phyloP scores from a whole-genome alignment of 2,888 invertebrate species.

The Chalcis sispes region DNA sequence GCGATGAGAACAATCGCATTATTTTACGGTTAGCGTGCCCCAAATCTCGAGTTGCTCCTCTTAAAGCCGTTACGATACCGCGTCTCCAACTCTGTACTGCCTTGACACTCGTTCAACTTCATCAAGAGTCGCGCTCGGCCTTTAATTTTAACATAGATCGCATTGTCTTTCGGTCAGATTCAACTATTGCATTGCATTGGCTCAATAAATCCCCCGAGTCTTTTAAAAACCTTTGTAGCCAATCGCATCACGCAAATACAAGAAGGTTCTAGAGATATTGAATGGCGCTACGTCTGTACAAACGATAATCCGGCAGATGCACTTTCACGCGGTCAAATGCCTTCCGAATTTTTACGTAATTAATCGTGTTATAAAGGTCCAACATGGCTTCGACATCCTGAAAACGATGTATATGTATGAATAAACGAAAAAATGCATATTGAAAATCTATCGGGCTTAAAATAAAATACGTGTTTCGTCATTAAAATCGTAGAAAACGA shows the following conservation, averaged over 20 bases:
- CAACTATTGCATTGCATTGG: too few relatives aligned
- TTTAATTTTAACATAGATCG: background rate
- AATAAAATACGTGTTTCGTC: background rate
- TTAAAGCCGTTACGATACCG: too few relatives aligned
- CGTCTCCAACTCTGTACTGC: constrained; percentile 13
- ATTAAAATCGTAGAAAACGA: background rate
- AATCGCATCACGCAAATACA: constrained; percentile 58
- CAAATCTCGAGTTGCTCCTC: background rate
- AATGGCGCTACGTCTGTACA: constrained; percentile 55
- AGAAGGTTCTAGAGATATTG: constrained; percentile 11
- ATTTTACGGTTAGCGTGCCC: background rate
- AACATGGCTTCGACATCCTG: constrained; percentile 15
- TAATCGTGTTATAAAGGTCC: background rate
- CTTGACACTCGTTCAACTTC: background rate
- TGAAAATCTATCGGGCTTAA: background rate
- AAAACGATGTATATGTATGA: background rate
- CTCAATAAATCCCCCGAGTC: constrained; percentile 37
- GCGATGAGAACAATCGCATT: background rate
- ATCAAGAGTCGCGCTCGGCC: background rate
- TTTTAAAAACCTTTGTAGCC: constrained; percentile 48
- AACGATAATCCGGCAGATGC: constrained; percentile 58
- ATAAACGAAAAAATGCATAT: too few relatives aligned
- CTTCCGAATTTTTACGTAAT: constrained; percentile 54
- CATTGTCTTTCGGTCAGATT: background rate
- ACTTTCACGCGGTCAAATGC: constrained; percentile 55